Conservation (phyloP, 2,888 invertebrate genomes). For the Tetragonisca angustula region DNA sequence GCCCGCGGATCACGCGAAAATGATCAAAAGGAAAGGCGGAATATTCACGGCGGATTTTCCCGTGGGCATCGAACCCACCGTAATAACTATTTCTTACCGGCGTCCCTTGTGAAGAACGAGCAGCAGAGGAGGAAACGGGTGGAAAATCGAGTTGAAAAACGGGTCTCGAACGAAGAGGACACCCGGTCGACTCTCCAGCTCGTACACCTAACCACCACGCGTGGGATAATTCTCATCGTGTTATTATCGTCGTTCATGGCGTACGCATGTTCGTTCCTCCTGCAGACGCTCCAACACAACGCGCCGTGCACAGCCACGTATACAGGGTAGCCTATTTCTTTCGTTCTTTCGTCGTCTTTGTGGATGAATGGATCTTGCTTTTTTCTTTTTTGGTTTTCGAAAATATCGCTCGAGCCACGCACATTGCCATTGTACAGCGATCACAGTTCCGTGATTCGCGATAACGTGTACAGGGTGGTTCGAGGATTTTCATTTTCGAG, state of each 20-base stretch:
- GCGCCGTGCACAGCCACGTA: conserved; percentile 14
- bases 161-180: conserved; percentile 62
- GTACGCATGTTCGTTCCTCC: conserved; percentile 67
- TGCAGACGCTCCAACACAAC: conserved; percentile 48
- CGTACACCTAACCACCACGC: conserved; percentile 66
- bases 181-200: conserved; percentile 32
- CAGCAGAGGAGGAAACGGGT: conserved; percentile 19
- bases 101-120: background rate
- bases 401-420: background rate
- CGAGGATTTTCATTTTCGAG: background rate
- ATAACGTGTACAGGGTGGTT: background rate
- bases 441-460: background rate
- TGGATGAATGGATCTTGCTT: background rate
- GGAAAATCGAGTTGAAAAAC: conserved; percentile 60
- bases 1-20: conserved; percentile 45
- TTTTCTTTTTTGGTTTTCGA: background rate
- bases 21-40: conserved; percentile 53
- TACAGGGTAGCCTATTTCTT: conserved; percentile 18
- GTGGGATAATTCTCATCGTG: conserved; percentile 83
- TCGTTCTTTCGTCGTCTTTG: background rate
- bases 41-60: conserved; percentile 37
- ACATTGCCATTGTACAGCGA: background rate
- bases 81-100: conserved; percentile 60
- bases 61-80: conserved; percentile 58
- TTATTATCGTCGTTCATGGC: conserved; percentile 73